Evolutionary conservation across 2,113 vertebrate species (phyloP), one percentile per base, ranked within the genome.

Genomic region (Pseudopodoces humilis): DNA sequence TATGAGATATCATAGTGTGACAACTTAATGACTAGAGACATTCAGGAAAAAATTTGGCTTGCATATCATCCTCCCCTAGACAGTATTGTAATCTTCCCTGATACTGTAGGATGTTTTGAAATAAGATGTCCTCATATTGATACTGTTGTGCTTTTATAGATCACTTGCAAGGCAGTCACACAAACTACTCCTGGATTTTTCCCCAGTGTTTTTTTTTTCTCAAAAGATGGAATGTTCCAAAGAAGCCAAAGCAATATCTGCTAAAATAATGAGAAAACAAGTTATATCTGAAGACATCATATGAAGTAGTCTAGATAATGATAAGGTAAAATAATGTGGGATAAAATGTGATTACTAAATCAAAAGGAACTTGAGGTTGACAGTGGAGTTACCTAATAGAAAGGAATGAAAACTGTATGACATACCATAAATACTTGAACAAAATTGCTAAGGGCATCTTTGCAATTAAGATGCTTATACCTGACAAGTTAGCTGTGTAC

Each of bases 381-480:
- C 35, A 41, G 16, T 88, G 50, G 43, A 86, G 27, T 77, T 90
- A 58, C 46, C 49, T 35, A 44, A 39, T 43, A 72, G 35, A 71
- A 12, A 70, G 50, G 47, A 85, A n/a, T 39, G 28, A 70, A 92
- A 50, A 44, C 37, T 58, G 11, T 28, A 27, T 3, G 5, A 56
- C 20, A 41, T 60, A 22, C 23, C 14, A 24, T 64, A 67, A 86
- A 86, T 39, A 50, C 60, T 82, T 92, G 60, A 90, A 80, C 47
- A 52, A 69, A 81, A 67, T 44, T 81, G 13, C 50, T 63, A 65
- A 80, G 86, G 72, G 13, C 62, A 78, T 86, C 37, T 88, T 86
- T 95, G 72, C 52, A 68, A 60, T 91, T 94, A 93, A 68, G 86
- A 78, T 93, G 47, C 69, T 92, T 56, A 55, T 10, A 81, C 16